A percentile compares a stretch with the other conserved stretches of the same genome.
Evolutionary conservation across 2,113 vertebrate genomes (phyloP).

Genomic region (Thymallus thymallus): DNA sequence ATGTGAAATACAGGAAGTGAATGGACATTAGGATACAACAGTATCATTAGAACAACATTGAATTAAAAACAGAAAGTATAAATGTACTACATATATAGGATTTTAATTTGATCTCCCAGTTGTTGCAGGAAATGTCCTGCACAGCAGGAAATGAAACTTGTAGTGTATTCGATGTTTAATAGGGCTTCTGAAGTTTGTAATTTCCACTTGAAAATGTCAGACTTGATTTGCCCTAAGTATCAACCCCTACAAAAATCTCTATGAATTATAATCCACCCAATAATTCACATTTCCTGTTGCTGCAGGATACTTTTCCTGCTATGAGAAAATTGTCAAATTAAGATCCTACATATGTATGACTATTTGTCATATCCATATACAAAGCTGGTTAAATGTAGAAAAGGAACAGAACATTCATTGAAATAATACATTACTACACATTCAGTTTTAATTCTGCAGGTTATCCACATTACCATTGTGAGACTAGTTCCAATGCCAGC

Average conservation of each 20-base stretch:
- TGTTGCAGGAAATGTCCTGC: too few species aligned
- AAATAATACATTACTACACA: slow-evolving; percentile 67
- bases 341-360: slow-evolving; percentile 10
- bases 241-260: too few species aligned
- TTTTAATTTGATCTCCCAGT: too few species aligned
- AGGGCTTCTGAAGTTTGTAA: too few species aligned
- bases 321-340: too few species aligned
- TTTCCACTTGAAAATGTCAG: too few species aligned
- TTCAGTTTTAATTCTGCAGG: slow-evolving; percentile 60
- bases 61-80: slow-evolving; percentile 54
- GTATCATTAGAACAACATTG: not conserved
- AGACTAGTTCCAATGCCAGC: slow-evolving; percentile 53
- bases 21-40: not conserved
- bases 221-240: too few species aligned
- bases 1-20: not conserved
- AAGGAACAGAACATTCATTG: slow-evolving; percentile 52
- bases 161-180: too few species aligned
- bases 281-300: too few species aligned
- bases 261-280: too few species aligned
- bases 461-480: slow-evolving; percentile 40
- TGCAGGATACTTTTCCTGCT: too few species aligned
- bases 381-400: slow-evolving; percentile 64
- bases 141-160: too few species aligned
- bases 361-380: slow-evolving; percentile 50
- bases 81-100: slow-evolving; percentile 10